Conservation (phyloP, 2,888 invertebrate genomes). For the Himalopsyche kuldschensis region DNA sequence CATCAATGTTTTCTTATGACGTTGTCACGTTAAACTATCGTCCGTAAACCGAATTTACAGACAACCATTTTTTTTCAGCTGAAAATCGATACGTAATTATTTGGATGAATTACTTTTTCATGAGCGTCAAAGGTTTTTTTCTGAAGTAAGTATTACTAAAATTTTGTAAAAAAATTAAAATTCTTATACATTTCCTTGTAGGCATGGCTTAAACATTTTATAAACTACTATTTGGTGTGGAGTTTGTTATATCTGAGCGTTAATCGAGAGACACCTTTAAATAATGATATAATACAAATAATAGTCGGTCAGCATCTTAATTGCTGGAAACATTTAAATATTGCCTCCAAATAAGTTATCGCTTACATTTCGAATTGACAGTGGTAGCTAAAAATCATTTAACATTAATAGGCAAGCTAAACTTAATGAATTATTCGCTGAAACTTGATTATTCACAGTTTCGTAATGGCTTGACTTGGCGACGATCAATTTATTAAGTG, state of each 20-base stretch:
- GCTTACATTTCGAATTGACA: neutral
- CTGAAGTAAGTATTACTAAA: no score
- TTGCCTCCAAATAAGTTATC: neutral
- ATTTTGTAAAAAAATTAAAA: no score
- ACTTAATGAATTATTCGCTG: neutral
- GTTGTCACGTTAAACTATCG: no score
- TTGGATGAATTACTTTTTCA: no score
- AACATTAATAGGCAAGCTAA: neutral
- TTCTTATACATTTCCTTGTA: no score
- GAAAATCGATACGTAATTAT: no score
- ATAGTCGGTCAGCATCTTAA: neutral
- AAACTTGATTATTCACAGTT: neutral
- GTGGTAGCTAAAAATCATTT: neutral
- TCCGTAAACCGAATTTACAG: no score
- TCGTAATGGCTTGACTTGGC: neutral
- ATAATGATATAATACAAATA: neutral
- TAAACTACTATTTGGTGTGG: neutral
- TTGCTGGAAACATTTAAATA: neutral
- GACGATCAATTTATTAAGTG: neutral
- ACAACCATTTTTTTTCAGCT: no score
- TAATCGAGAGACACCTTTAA: neutral
- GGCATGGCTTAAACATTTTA: no score
- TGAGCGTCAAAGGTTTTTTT: no score
- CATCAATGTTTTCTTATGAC: no score
- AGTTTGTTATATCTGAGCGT: neutral